Percentiles rank a stretch among this genome's conserved stretches.
phyloP scores from a whole-genome alignment of 2,888 invertebrate species.

The Sarcophaga caerulescens region DNA sequence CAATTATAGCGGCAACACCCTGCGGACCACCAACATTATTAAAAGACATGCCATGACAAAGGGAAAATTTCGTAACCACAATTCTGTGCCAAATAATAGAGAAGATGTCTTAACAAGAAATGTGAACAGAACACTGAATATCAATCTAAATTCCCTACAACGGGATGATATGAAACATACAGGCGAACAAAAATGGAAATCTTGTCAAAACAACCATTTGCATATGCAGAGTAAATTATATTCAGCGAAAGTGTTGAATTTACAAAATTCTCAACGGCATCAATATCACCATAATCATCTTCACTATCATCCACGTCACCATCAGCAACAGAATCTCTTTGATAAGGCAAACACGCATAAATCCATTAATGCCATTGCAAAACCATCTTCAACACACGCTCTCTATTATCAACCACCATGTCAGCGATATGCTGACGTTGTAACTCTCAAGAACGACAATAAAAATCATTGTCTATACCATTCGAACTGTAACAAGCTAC shows the following conservation, averaged over 20 bases:
- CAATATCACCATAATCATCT: conserved; percentile 1
- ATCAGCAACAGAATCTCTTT: neutral
- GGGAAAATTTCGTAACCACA: conserved; percentile 18
- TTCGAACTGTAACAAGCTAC: neutral
- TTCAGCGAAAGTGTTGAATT: conserved; percentile 7
- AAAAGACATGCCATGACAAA: conserved; percentile 21
- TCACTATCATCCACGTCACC: neutral
- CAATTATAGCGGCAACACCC: neutral
- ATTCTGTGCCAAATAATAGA: conserved; percentile 45
- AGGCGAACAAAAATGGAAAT: conserved; percentile 14
- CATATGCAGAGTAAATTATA: conserved; percentile 11
- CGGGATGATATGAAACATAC: neutral
- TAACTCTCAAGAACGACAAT: conserved; percentile 12
- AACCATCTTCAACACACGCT: neutral
- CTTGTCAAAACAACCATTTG: neutral
- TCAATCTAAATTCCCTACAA: conserved; percentile 16
- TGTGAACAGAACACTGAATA: conserved; percentile 12
- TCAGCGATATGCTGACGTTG: conserved; percentile 1
- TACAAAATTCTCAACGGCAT: neutral
- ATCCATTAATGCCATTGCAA: neutral
- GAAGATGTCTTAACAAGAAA: conserved; percentile 18
- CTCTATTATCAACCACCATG: neutral
- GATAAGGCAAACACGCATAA: neutral
- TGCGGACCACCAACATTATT: neutral
- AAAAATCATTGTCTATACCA: conserved; percentile 5